Evolutionary conservation across 2,888 invertebrate species (phyloP), one percentile per base, ranked within the genome.

Genomic region (Epistrophe grossulariae): DNA sequence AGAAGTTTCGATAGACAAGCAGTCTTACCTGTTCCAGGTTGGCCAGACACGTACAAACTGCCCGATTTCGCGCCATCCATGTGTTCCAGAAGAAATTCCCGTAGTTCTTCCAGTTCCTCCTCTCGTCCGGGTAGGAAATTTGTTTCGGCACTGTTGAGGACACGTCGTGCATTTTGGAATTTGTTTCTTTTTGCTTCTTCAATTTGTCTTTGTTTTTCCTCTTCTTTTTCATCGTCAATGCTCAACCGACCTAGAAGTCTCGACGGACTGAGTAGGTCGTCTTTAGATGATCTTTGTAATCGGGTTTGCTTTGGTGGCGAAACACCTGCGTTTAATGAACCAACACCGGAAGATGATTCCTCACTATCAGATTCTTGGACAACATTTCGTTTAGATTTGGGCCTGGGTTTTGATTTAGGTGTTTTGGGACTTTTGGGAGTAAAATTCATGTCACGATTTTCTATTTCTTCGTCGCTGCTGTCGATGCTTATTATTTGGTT

Each of bases 21-120:
- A 0, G 99, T 99, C 94, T 99, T 99, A 1, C 92, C 99, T 0
- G 99, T 99, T 7, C 99, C 99, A 0, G 99, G 99, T 31, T 98
- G 98, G 1, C 99, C 99, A 50, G 98, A 99, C 55, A 99, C 95
- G 92, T 99, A 99, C 73, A 99, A 91, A 19, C 98, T 97, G 1
- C 96, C 97, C 0, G 98, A 96, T 43, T 94, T 94, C 88, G 94
- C 93, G 1, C 94, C 93, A 4, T 94, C 91, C 76, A 98, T 91
- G 91, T 97, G 96, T 11, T 94, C 93, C 15, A 92, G 92, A 68
- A 99, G 94, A 92, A 97, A 98, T 4, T 93, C 92, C 31, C 94
- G 93, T 19, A 99, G 93, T 89, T 95, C 94, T 5, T 94, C 92
- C 10, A 97, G 94, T 93, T 99, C 97, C 48, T 94, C 93, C 90